These are phyloP conservation scores for Manacus vitellinus DNA, from an alignment of 2,113 vertebrate genomes.

Conservation along the genomic window DNA sequence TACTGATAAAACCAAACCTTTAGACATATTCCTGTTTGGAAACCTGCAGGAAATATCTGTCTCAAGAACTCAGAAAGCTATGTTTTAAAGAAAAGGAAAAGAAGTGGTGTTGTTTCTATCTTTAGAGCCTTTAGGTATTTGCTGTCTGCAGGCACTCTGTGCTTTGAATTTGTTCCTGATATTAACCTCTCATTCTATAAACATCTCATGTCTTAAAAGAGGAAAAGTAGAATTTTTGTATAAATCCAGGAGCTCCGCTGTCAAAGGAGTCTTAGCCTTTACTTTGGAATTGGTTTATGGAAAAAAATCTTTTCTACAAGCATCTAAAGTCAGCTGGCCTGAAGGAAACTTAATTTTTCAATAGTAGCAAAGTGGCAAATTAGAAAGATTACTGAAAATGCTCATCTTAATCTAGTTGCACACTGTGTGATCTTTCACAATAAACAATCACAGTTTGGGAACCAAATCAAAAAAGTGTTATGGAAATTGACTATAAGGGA, in stretches of 20 bases:
- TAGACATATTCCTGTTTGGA: background rate
- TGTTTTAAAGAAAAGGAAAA: background rate
- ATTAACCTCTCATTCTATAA: constrained; percentile 16
- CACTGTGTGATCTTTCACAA: background rate
- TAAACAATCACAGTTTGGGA: background rate
- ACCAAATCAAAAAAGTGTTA: background rate
- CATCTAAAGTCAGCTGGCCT: background rate
- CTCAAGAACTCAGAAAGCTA: background rate
- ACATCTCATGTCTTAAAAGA: background rate
- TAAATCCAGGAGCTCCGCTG: background rate
- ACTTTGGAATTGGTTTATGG: background rate
- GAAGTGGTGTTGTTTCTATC: background rate
- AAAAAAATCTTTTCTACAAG: background rate
- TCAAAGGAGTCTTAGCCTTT: background rate
- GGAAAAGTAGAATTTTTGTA: background rate
- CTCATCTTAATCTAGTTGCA: background rate
- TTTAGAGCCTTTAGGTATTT: background rate
- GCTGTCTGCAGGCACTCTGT: background rate
- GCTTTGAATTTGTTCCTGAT: constrained; percentile 16
- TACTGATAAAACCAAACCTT: background rate
- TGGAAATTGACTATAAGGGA: background rate
- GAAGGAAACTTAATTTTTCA: background rate
- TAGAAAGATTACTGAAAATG: background rate
- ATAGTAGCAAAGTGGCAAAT: background rate
- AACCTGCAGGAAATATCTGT: background rate